phyloP scores from a whole-genome alignment of 2,888 invertebrate genomes.

The Polietes domitor region DNA sequence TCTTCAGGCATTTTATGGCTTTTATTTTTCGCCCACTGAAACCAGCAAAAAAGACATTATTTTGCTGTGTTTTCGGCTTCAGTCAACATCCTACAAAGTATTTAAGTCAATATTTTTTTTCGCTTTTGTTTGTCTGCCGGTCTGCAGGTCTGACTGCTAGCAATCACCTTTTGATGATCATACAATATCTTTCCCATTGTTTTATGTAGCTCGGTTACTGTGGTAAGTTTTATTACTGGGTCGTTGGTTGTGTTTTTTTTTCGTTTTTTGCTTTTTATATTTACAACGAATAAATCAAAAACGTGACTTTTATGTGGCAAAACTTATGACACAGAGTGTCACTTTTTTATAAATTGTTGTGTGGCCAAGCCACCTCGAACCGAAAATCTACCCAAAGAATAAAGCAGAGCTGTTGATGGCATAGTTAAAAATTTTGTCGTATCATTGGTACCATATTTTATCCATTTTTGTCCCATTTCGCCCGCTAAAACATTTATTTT shows the following conservation, averaged over 20 bases:
- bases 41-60: no score
- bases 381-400: constrained; percentile 11
- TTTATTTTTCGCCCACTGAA: no score
- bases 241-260: not conserved
- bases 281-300: not conserved
- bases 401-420: constrained; percentile 27
- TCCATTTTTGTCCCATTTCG: no score
- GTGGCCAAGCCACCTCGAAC: not conserved
- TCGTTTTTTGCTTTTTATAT: not conserved
- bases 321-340: constrained; percentile 27
- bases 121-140: not conserved
- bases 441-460: constrained; percentile 18
- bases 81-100: no score
- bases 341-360: not conserved
- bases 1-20: no score
- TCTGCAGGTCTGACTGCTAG: not conserved
- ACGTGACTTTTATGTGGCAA: constrained; percentile 24
- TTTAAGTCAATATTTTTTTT: no score
- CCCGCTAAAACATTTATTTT: no score
- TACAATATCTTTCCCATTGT: not conserved
- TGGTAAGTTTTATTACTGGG: constrained; percentile 11
- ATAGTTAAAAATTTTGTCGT: not conserved
- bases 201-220: not conserved
- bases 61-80: no score
- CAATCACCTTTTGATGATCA: not conserved